phyloP scores from a whole-genome alignment of 1,140 invertebrate genomes.

The Meloidogyne chitwoodi region DNA sequence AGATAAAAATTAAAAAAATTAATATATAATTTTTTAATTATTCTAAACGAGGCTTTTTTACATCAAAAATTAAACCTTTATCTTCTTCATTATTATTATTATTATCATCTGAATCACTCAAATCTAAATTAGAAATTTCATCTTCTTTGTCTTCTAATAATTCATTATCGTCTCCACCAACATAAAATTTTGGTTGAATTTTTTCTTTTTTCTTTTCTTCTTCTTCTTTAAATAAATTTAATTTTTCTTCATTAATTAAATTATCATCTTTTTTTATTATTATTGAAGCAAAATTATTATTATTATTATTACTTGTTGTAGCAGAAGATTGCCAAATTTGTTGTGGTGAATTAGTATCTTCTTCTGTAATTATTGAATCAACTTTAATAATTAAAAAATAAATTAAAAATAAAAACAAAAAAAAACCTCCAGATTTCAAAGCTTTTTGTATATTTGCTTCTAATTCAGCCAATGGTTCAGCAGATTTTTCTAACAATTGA shows the following conservation, averaged over 20 bases:
- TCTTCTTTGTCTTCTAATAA: slow-evolving; percentile 2
- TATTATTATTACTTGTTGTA: too few relatives aligned
- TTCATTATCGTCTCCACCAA: not conserved
- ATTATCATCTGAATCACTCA: slow-evolving; percentile 33
- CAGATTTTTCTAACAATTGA: slow-evolving; percentile 25
- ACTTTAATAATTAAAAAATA: not conserved
- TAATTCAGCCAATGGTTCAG: slow-evolving; percentile 28
- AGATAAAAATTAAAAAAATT: too few relatives aligned
- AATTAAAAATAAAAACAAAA: not conserved
- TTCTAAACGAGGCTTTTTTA: slow-evolving; percentile 22
- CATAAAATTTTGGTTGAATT: not conserved
- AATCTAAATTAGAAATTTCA: slow-evolving; percentile 25
- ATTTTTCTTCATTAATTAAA: not conserved
- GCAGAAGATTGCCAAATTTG: not conserved
- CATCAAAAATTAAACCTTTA: slow-evolving; percentile 5
- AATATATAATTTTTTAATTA: not conserved
- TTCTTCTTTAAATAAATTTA: not conserved
- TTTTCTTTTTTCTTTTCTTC: not conserved
- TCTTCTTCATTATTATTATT: not conserved
- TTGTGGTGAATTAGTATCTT: not conserved
- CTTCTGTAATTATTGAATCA: not conserved
- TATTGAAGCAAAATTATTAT: too few relatives aligned
- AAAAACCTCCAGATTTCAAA: not conserved
- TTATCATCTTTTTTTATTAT: too few relatives aligned
- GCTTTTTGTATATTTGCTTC: slow-evolving; percentile 30